These are phyloP conservation scores for Paraplagusia blochii DNA, from an alignment of 2,113 vertebrate genomes.

Conservation along the genomic window DNA sequence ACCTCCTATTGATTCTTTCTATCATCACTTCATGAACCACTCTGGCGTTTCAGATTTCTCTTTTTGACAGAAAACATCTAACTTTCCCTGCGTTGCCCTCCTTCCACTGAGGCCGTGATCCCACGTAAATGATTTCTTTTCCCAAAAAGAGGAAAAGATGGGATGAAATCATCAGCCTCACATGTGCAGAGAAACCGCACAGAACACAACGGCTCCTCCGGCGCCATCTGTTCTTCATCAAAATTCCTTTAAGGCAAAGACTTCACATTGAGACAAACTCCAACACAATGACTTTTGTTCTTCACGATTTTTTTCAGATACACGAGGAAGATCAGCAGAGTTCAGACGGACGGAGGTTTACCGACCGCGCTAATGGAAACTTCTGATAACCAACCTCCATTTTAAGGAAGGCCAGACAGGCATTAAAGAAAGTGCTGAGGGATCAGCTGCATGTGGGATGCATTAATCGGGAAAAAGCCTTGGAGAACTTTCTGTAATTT, in stretches of 20 bases:
- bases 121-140: background rate
- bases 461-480: too few relatives aligned
- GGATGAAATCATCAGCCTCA: conserved; percentile 16
- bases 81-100: too few relatives aligned
- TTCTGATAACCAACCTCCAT: conserved; percentile 10
- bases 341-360: conserved; percentile 11
- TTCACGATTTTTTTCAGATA: background rate
- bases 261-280: conserved; percentile 16
- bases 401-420: background rate
- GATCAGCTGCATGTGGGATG: background rate
- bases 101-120: too few relatives aligned
- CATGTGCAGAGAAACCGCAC: conserved; percentile 15
- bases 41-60: too few relatives aligned
- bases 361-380: conserved; percentile 21
- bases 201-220: conserved; percentile 2
- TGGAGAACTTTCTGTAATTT: background rate
- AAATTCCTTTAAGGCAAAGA: conserved; percentile 5
- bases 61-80: too few relatives aligned
- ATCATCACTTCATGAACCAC: background rate
- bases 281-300: background rate
- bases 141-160: conserved; percentile 4
- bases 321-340: background rate
- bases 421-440: conserved; percentile 37
- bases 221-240: conserved; percentile 25
- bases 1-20: too few relatives aligned